These are phyloP conservation scores for Halisarca cf. caerulea DNA, from an alignment of 37 sponge, comb jelly and placozoan genomes.

Conservation along the genomic window DNA sequence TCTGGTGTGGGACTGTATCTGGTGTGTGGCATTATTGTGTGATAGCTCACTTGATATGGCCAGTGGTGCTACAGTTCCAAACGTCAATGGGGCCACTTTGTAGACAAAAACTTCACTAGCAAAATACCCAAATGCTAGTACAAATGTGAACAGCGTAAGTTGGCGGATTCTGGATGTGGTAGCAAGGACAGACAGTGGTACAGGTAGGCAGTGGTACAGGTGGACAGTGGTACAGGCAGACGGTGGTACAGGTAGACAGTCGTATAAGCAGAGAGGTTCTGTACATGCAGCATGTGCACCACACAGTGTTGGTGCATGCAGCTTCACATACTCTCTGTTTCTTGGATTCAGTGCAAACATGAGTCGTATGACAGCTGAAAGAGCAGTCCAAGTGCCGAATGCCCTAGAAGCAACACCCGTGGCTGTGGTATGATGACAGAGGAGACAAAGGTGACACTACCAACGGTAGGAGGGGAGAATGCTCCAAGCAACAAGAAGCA, in stretches of 20 bases:
- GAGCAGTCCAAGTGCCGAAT: constrained; percentile 68
- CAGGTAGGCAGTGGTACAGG: not conserved
- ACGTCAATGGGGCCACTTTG: constrained; percentile 39
- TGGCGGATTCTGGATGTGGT: constrained; percentile 35
- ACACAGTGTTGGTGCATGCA: not conserved
- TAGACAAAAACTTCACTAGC: constrained; percentile 43
- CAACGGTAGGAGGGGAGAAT: too few relatives aligned
- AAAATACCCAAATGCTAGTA: constrained; percentile 63
- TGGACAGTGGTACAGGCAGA: not conserved
- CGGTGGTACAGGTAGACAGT: too few relatives aligned
- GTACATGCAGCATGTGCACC: too few relatives aligned
- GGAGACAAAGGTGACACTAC: too few relatives aligned
- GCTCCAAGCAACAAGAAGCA: not conserved
- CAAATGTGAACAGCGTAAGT: constrained; percentile 44
- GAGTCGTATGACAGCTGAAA: constrained; percentile 49
- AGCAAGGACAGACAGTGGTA: not conserved
- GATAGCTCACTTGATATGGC: constrained; percentile 51
- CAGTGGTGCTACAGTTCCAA: constrained; percentile 47
- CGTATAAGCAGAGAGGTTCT: too few relatives aligned
- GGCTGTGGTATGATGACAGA: constrained; percentile 23
- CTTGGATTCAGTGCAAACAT: constrained; percentile 38
- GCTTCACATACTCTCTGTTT: constrained; percentile 36
- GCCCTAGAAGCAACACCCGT: constrained; percentile 39
- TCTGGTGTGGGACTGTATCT: too few relatives aligned
- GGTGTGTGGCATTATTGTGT: too few relatives aligned